Percentiles rank a stretch among this genome's conserved stretches.
phyloP scores from a whole-genome alignment of 2,113 vertebrate species.

The Podarcis raffonei region DNA sequence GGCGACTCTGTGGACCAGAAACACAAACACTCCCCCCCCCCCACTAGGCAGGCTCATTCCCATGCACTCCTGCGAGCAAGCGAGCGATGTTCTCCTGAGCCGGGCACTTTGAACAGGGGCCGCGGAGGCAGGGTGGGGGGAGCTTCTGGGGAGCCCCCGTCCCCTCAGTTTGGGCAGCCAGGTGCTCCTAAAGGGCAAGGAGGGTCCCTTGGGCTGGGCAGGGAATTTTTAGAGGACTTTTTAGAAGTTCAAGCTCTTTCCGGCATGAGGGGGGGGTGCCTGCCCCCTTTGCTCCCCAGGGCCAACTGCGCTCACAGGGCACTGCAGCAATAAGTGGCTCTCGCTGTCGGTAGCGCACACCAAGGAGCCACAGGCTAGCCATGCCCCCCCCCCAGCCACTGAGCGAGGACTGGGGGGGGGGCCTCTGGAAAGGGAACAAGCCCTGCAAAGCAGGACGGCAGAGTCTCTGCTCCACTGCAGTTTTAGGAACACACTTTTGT shows the following conservation, averaged over 20 bases:
- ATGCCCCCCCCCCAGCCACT: too few relatives aligned
- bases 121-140: not conserved
- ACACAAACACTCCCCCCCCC: not conserved
- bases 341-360: not conserved
- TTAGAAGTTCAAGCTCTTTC: not conserved
- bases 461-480: not conserved
- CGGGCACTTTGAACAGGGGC: not conserved
- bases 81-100: not conserved
- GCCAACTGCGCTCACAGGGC: not conserved
- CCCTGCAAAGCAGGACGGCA: not conserved
- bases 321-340: not conserved
- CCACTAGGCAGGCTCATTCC: too few relatives aligned
- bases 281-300: not conserved
- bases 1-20: not conserved
- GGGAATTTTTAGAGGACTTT: too few relatives aligned
- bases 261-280: not conserved
- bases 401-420: not conserved
- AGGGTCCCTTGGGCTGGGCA: too few relatives aligned
- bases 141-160: not conserved
- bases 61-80: not conserved
- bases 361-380: not conserved
- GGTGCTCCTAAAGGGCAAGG: too few relatives aligned
- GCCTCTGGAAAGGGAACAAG: not conserved
- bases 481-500: slow-evolving; percentile 47
- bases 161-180: not conserved